Evolutionary conservation across 2,113 vertebrate species (phyloP).

Genomic region (Capra hircus): DNA sequence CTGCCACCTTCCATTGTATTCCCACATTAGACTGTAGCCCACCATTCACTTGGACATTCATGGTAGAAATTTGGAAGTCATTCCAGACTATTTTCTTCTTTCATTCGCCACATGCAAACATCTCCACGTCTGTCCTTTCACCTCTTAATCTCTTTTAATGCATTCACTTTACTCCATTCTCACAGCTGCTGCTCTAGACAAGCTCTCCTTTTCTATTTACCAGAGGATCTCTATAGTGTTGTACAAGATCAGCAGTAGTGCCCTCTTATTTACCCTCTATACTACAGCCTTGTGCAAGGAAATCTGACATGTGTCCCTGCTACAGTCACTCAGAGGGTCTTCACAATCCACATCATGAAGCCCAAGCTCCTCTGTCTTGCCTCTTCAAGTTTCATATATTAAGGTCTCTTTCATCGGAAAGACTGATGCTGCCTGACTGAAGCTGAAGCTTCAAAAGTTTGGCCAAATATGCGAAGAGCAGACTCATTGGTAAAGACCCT

Average conservation of each 20-base stretch:
- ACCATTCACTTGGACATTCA: neutral
- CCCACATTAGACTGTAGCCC: neutral
- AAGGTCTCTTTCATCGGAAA: neutral
- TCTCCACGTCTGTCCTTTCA: neutral
- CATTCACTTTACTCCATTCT: neutral
- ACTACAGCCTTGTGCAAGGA: neutral
- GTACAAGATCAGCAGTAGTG: fast-evolving
- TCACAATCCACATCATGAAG: neutral
- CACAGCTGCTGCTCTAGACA: fast-evolving
- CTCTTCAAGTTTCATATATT: neutral
- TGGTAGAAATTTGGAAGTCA: neutral
- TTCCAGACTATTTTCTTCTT: neutral
- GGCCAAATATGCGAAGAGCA: neutral
- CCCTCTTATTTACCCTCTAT: neutral
- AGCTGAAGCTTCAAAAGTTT: neutral
- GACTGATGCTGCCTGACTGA: neutral
- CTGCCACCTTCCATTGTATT: neutral
- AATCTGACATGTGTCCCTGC: fast-evolving
- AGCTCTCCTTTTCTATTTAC: fast-evolving
- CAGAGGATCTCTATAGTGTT: fast-evolving
- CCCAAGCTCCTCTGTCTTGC: neutral
- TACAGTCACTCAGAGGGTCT: neutral
- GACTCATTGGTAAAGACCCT: neutral
- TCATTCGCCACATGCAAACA: neutral
- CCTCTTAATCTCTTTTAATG: neutral